Conservation (phyloP, 2,113 vertebrate species). For the Ariopsis seemanni region DNA sequence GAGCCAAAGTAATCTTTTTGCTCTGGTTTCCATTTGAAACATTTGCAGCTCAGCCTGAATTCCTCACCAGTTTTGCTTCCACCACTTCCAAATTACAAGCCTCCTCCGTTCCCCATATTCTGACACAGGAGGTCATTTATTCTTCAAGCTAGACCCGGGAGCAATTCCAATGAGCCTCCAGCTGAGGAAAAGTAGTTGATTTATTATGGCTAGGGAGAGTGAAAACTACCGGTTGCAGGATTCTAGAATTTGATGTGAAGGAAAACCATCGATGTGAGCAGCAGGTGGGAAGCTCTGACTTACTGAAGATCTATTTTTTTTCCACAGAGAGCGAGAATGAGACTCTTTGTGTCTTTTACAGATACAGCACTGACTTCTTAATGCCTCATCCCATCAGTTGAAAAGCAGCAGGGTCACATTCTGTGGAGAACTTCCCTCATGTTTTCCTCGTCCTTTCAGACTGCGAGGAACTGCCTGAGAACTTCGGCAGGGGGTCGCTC, state of each 20-base stretch:
- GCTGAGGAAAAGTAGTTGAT: conserved; percentile 29
- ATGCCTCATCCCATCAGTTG: conserved; percentile 42
- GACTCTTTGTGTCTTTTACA: conserved; percentile 45
- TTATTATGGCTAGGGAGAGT: conserved; percentile 32
- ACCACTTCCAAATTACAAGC: background rate
- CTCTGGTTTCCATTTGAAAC: background rate
- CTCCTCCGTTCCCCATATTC: conserved; percentile 16
- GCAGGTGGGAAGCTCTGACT: conserved; percentile 46
- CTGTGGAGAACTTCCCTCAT: conserved; percentile 39
- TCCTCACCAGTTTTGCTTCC: background rate
- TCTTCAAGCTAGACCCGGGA: conserved; percentile 8
- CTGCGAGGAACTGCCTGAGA: conserved; percentile 23
- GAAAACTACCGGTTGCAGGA: conserved; percentile 34
- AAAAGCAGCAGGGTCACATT: conserved; percentile 56
- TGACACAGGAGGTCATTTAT: conserved; percentile 23
- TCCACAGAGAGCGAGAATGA: background rate
- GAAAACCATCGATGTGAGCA: conserved; percentile 33
- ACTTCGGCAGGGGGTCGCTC: conserved; percentile 30
- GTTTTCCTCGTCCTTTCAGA: conserved; percentile 23
- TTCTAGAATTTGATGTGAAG: conserved; percentile 36
- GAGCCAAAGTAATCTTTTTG: background rate
- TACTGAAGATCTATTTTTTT: conserved; percentile 38
- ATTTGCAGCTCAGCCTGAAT: background rate
- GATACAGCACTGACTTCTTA: conserved; percentile 57
- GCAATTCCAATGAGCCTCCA: conserved; percentile 16